Evolutionary conservation across 2,797 vertebrate species (phyloP).

Genomic region (Orientallactaga sibirica): DNA sequence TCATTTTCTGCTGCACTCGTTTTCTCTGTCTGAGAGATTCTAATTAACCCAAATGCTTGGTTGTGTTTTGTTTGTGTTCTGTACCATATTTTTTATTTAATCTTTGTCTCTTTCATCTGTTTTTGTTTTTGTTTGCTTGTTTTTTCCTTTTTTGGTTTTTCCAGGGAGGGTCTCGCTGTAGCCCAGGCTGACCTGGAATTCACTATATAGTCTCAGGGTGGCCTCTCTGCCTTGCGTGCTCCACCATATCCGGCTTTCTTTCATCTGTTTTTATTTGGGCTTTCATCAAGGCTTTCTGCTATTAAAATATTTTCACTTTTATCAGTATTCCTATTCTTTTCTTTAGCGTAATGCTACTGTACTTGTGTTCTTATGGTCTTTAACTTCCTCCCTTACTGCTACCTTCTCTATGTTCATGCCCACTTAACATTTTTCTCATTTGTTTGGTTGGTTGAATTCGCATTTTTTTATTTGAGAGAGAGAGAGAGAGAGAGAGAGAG

Average conservation of each 20-base stretch:
- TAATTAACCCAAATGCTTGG: not conserved
- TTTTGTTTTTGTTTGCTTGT: too few species aligned
- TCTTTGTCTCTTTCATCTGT: not conserved
- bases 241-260: not conserved
- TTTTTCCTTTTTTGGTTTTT: too few species aligned
- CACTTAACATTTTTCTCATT: not conserved
- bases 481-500: too few species aligned
- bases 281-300: not conserved
- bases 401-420: not conserved
- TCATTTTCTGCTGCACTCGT: not conserved
- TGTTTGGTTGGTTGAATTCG: not conserved
- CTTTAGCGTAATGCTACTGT: not conserved
- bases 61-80: not conserved
- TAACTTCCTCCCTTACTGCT: not conserved
- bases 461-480: too few species aligned
- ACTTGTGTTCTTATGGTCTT: not conserved
- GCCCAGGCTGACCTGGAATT: too few species aligned
- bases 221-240: too few species aligned
- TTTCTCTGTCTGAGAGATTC: not conserved
- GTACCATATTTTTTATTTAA: not conserved
- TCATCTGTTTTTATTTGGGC: not conserved
- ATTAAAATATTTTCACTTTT: not conserved
- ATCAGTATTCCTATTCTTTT: not conserved
- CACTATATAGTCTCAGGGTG: too few species aligned
- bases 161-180: too few species aligned